These are phyloP conservation scores for Geotrypetes seraphini DNA, from an alignment of 2,797 vertebrate species.

Conservation along the genomic window DNA sequence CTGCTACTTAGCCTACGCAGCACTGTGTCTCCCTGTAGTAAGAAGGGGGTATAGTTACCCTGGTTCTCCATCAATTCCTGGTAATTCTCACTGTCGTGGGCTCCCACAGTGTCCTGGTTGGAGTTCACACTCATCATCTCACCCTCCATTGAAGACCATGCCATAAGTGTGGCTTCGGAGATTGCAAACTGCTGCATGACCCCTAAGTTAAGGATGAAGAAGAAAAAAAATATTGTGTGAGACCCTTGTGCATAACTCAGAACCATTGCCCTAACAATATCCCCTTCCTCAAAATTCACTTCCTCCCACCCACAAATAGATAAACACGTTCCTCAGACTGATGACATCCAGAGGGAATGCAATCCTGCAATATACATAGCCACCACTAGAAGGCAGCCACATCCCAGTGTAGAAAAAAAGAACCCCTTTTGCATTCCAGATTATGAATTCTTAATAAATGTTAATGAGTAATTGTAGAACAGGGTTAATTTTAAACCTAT, in stretches of 20 bases:
- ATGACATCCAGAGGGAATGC: too few relatives aligned
- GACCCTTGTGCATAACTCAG: neutral
- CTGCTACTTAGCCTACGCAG: too few relatives aligned
- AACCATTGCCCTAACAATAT: neutral
- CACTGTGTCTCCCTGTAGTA: too few relatives aligned
- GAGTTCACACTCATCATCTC: slow-evolving; percentile 88
- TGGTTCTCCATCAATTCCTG: slow-evolving; percentile 77
- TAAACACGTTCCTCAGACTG: too few relatives aligned
- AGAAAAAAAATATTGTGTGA: neutral
- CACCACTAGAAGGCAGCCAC: too few relatives aligned
- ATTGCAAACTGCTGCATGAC: slow-evolving; percentile 96
- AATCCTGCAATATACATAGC: too few relatives aligned
- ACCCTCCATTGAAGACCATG: slow-evolving; percentile 95
- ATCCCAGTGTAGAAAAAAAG: too few relatives aligned
- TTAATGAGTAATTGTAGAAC: too few relatives aligned
- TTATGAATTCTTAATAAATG: too few relatives aligned
- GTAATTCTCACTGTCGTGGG: slow-evolving; percentile 79
- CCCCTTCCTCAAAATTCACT: neutral
- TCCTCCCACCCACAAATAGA: too few relatives aligned
- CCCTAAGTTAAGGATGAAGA: slow-evolving; percentile 40
- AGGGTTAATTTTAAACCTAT: too few relatives aligned
- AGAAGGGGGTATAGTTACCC: slow-evolving; percentile 26
- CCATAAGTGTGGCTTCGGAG: slow-evolving; percentile 90
- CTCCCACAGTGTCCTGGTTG: slow-evolving; percentile 81
- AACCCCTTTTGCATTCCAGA: too few relatives aligned